Percentiles rank a stretch among this genome's conserved stretches.
phyloP scores from a whole-genome alignment of 2,797 vertebrate genomes.

The Gorsachius magnificus region DNA sequence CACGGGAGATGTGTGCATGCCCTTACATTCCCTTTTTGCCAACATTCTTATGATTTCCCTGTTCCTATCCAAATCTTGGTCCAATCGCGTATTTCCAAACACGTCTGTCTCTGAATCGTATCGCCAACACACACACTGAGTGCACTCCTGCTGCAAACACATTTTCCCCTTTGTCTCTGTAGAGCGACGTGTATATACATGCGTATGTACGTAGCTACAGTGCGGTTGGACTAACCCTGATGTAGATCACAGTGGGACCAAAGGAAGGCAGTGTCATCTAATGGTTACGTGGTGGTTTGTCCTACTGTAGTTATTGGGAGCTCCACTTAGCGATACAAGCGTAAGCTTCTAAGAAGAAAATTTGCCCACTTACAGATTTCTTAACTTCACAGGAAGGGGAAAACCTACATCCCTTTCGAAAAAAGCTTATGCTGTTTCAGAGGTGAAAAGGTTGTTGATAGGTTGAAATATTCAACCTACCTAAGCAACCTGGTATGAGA shows the following conservation, averaged over 20 bases:
- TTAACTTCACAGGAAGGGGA: not conserved
- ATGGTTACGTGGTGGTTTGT: too few relatives aligned
- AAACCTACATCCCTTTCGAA: not conserved
- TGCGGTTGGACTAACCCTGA: not conserved
- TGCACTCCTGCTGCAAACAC: not conserved
- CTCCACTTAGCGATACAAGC: too few relatives aligned
- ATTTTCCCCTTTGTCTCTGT: not conserved
- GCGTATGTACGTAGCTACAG: not conserved
- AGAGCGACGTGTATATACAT: too few relatives aligned
- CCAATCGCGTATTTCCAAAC: not conserved
- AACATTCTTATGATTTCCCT: not conserved
- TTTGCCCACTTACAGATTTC: not conserved
- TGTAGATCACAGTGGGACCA: too few relatives aligned
- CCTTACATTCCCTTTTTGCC: not conserved
- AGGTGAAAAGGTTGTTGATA: not conserved
- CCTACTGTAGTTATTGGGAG: not conserved
- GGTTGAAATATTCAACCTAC: not conserved
- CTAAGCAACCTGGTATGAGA: not conserved
- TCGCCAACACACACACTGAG: not conserved
- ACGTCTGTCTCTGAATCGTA: not conserved
- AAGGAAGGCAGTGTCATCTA: not conserved
- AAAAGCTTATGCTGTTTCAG: not conserved
- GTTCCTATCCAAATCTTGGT: not conserved
- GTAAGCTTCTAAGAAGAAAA: not conserved
- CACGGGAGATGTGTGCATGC: not conserved